Evolutionary conservation across 2,113 vertebrate genomes (phyloP).

Genomic region (Tylochromis polylepis): DNA sequence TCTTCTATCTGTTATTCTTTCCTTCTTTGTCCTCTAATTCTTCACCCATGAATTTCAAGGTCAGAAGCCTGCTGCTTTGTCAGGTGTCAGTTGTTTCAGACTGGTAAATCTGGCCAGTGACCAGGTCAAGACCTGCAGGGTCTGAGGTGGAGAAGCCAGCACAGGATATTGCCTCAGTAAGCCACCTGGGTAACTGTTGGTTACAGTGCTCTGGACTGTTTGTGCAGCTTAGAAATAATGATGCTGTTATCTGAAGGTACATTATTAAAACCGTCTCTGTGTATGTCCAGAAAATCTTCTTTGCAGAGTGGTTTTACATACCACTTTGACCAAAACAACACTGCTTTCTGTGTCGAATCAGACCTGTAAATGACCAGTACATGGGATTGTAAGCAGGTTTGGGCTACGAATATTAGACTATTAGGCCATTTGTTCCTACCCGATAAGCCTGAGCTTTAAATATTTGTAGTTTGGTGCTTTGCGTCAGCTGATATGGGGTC

Average conservation of each 20-base stretch:
- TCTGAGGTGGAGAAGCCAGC: slow-evolving; percentile 33
- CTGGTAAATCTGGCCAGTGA: slow-evolving; percentile 34
- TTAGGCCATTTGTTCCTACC: background rate
- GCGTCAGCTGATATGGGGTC: background rate
- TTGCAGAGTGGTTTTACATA: background rate
- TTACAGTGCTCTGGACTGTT: slow-evolving; percentile 28
- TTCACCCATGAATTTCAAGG: slow-evolving; percentile 10
- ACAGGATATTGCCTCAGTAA: slow-evolving; percentile 66
- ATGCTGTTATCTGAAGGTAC: background rate
- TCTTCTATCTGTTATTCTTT: background rate
- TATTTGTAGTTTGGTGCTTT: background rate
- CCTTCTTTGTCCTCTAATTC: background rate
- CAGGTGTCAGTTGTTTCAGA: slow-evolving; percentile 21
- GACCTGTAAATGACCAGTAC: background rate
- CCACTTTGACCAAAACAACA: background rate
- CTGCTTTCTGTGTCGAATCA: background rate
- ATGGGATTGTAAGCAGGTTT: background rate
- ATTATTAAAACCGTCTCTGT: background rate
- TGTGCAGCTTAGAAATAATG: slow-evolving; percentile 16
- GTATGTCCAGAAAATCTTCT: background rate
- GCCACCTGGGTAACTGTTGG: slow-evolving; percentile 50
- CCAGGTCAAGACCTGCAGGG: slow-evolving; percentile 19
- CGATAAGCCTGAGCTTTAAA: background rate
- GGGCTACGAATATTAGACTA: background rate
- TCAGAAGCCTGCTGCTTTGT: slow-evolving; percentile 21